Conservation (phyloP, 2,888 invertebrate species). For the Perizoma flavofasciatum region DNA sequence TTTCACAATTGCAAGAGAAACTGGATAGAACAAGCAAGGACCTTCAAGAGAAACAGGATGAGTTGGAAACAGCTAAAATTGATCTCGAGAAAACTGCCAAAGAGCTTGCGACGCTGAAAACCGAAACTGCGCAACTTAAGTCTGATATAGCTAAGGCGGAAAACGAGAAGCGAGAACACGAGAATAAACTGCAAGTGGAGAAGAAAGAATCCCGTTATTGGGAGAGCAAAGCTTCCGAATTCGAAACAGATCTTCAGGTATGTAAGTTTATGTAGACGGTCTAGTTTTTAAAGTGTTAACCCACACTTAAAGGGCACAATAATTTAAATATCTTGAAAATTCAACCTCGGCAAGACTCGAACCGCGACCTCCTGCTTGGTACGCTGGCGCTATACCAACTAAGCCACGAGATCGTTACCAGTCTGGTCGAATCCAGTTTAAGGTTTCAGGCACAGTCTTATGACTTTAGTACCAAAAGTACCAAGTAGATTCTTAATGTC, state of each 20-base stretch:
- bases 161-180: constrained; percentile 85
- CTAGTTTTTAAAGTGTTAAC: no score
- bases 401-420: no score
- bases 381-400: no score
- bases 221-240: constrained; percentile 85
- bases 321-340: no score
- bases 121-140: constrained; percentile 73
- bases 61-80: constrained; percentile 58
- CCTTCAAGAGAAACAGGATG: constrained; percentile 67
- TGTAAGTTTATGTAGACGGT: background rate
- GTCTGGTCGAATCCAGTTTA: no score
- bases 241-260: constrained; percentile 85
- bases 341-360: no score
- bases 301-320: no score
- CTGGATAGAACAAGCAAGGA: constrained; percentile 62
- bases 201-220: constrained; percentile 86
- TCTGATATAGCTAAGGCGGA: constrained; percentile 70
- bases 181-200: constrained; percentile 84
- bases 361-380: no score
- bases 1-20: constrained; percentile 79
- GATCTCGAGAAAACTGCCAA: constrained; percentile 74
- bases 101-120: constrained; percentile 67
- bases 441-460: no score
- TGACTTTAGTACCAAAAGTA: no score
- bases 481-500: no score